Percentiles rank a stretch among this genome's conserved stretches.
Conservation (phyloP, 2,113 vertebrate species). For the Columba livia region DNA sequence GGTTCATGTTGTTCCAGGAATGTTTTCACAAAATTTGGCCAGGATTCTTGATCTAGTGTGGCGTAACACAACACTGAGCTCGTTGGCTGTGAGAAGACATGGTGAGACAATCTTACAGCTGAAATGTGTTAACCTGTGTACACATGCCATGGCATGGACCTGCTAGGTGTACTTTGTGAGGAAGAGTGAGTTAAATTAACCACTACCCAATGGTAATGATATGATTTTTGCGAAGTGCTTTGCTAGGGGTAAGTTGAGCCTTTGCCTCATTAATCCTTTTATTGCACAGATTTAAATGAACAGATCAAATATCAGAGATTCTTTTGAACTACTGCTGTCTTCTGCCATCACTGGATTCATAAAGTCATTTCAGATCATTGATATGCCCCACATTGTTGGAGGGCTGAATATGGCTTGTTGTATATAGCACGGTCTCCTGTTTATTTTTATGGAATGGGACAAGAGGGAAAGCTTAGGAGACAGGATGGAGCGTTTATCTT, state of each 20-base stretch:
- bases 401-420: background rate
- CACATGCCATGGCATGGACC: background rate
- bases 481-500: background rate
- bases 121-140: background rate
- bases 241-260: background rate
- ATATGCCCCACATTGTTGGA: background rate
- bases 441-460: background rate
- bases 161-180: background rate
- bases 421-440: background rate
- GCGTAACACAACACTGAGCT: conserved; percentile 34
- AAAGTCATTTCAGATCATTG: background rate
- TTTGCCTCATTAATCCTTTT: background rate
- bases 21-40: conserved; percentile 21
- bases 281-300: background rate
- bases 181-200: background rate
- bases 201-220: background rate
- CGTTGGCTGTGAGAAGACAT: background rate
- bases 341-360: background rate
- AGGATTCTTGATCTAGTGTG: conserved; percentile 44
- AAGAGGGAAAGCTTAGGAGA: background rate
- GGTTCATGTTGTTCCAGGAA: conserved; percentile 17
- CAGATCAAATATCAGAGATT: background rate
- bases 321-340: background rate
- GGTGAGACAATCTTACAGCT: conserved; percentile 11
- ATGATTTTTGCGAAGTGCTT: background rate